A percentile compares a stretch with the other conserved stretches of the same genome.
phyloP scores from a whole-genome alignment of 2,797 vertebrate species.

The Trichosurus vulpecula region DNA sequence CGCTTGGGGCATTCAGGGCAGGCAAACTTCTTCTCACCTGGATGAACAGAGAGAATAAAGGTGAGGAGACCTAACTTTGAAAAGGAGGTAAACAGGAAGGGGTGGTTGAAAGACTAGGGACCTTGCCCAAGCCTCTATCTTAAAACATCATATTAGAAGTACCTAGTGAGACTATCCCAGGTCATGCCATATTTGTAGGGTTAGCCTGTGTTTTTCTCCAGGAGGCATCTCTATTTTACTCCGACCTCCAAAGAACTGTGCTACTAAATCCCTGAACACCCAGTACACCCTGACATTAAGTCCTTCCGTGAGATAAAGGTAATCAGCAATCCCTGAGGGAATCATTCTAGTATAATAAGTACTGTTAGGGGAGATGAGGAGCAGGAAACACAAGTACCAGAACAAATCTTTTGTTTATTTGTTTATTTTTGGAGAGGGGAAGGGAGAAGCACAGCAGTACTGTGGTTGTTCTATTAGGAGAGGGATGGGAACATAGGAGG shows the following conservation, averaged over 20 bases:
- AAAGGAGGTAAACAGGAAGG: neutral
- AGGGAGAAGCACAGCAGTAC: neutral
- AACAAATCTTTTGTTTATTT: neutral
- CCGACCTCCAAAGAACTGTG: neutral
- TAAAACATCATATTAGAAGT: slow-evolving; percentile 9
- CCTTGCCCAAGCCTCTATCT: slow-evolving; percentile 9
- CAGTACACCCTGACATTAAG: neutral
- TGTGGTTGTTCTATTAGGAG: neutral
- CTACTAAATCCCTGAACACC: neutral
- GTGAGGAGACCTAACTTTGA: slow-evolving; percentile 29
- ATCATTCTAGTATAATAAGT: neutral
- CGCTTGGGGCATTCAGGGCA: slow-evolving; percentile 96
- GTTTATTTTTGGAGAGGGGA: neutral
- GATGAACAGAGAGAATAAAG: neutral
- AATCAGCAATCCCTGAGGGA: neutral
- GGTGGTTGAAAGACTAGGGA: neutral
- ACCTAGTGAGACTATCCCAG: neutral
- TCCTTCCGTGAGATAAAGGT: neutral
- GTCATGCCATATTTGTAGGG: slow-evolving; percentile 15
- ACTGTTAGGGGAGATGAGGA: neutral
- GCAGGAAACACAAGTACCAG: neutral
- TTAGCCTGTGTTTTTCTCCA: neutral
- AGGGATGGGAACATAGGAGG: neutral
- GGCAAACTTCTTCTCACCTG: slow-evolving; percentile 96
- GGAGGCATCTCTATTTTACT: neutral